Conservation (phyloP, 2,113 vertebrate genomes). For the Heterotilapia buettikoferi region DNA sequence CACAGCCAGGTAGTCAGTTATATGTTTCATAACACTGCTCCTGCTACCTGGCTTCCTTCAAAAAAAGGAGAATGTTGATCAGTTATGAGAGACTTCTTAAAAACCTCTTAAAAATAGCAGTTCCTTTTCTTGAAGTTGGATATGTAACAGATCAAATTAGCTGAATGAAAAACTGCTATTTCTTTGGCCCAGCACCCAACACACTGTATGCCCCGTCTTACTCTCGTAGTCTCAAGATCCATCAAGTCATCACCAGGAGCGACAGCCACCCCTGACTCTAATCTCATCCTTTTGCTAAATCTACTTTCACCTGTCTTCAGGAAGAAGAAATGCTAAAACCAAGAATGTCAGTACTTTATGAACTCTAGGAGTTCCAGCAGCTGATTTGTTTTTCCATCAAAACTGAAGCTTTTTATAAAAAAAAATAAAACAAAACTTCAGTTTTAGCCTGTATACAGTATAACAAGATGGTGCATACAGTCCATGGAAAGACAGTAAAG, state of each 20-base stretch:
- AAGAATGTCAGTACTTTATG: neutral
- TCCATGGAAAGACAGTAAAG: neutral
- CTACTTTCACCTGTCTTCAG: neutral
- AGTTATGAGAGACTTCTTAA: neutral
- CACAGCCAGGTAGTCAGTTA: neutral
- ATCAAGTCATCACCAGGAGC: neutral
- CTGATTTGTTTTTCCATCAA: neutral
- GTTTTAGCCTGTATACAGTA: neutral
- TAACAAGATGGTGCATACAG: neutral
- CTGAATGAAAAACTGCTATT: neutral
- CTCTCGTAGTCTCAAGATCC: neutral
- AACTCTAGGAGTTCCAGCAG: neutral
- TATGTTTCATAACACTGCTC: neutral
- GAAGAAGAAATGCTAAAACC: neutral
- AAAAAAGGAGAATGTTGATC: neutral
- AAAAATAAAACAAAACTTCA: neutral
- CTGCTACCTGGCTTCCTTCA: neutral
- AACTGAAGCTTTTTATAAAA: neutral
- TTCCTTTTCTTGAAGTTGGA: neutral
- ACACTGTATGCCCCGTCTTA: neutral
- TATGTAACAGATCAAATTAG: neutral
- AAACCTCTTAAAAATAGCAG: neutral
- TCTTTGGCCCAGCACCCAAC: neutral
- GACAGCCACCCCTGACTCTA: neutral
- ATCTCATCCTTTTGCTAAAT: constrained; percentile 20